Conservation (phyloP, 2,113 vertebrate species). For the Anoplopoma fimbria region DNA sequence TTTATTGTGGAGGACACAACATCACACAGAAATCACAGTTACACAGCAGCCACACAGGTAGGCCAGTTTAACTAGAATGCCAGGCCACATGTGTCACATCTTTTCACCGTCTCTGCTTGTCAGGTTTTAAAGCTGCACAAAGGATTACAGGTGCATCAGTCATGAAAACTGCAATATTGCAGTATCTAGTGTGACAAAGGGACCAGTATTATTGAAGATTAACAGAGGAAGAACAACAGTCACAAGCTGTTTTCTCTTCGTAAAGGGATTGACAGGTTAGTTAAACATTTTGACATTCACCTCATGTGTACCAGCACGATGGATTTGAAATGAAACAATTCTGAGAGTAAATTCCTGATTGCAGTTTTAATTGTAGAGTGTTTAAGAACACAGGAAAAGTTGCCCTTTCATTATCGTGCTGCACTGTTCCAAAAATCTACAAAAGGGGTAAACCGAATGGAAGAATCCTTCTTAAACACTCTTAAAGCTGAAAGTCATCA, state of each 20-base stretch:
- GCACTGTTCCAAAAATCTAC: neutral
- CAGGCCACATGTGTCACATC: slow-evolving; percentile 1
- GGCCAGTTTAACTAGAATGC: slow-evolving; percentile 31
- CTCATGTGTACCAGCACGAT: neutral
- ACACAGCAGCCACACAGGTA: slow-evolving; percentile 6
- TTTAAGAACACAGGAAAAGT: neutral
- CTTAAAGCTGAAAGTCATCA: slow-evolving; percentile 20
- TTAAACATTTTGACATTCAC: neutral
- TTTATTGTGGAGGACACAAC: slow-evolving; percentile 30
- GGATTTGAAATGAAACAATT: neutral
- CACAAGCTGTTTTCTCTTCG: slow-evolving; percentile 11
- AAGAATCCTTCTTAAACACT: slow-evolving; percentile 16
- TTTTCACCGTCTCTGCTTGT: slow-evolving; percentile 4
- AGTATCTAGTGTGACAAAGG: slow-evolving; percentile 17
- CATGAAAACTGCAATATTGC: slow-evolving; percentile 20
- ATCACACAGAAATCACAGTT: slow-evolving; percentile 32
- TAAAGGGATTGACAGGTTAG: neutral
- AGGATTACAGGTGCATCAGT: slow-evolving; percentile 19
- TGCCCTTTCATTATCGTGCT: neutral
- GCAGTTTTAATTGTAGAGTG: neutral
- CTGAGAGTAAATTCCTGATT: neutral
- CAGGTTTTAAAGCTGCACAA: slow-evolving; percentile 28
- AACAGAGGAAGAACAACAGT: neutral
- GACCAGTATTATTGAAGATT: slow-evolving; percentile 4
- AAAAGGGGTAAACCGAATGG: neutral